Percentiles rank a stretch among this genome's conserved stretches.
Evolutionary conservation across 2,797 vertebrate species (phyloP).

Genomic region (Gambelia wislizenii): DNA sequence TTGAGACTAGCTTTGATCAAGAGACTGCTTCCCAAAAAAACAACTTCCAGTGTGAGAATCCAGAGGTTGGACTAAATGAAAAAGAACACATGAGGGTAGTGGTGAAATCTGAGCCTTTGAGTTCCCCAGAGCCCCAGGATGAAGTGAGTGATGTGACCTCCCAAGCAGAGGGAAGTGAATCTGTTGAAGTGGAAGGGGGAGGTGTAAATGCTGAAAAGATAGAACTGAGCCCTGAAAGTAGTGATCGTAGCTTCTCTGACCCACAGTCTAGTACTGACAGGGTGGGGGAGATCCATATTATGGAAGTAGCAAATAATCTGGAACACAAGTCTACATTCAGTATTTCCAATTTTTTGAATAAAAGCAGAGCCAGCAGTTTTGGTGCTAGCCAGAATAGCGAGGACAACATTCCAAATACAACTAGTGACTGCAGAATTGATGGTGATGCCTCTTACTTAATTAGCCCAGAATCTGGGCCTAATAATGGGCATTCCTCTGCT

Average conservation of each 20-base stretch:
- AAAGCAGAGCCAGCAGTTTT: conserved; percentile 80
- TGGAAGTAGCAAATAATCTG: conserved; percentile 85
- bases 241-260: conserved; percentile 93
- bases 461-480: conserved; percentile 84
- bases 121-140: conserved; percentile 92
- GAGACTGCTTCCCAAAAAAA: conserved; percentile 76
- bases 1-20: conserved; percentile 80
- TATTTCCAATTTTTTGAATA: conserved; percentile 90
- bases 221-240: conserved; percentile 95
- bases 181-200: conserved; percentile 86
- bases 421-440: conserved; percentile 88
- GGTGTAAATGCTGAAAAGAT: conserved; percentile 89
- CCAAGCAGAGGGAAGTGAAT: conserved; percentile 92
- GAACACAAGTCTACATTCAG: conserved; percentile 88
- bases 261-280: conserved; percentile 90
- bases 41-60: conserved; percentile 78
- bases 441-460: conserved; percentile 84
- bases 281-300: conserved; percentile 86
- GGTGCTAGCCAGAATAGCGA: conserved; percentile 75
- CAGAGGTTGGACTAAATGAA: conserved; percentile 79
- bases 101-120: conserved; percentile 94
- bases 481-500: conserved; percentile 77
- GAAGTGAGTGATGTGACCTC: conserved; percentile 94
- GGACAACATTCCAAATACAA: conserved; percentile 93
- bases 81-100: conserved; percentile 89